These are phyloP conservation scores for Mythimna pallens DNA, from an alignment of 2,888 invertebrate genomes.

Conservation along the genomic window DNA sequence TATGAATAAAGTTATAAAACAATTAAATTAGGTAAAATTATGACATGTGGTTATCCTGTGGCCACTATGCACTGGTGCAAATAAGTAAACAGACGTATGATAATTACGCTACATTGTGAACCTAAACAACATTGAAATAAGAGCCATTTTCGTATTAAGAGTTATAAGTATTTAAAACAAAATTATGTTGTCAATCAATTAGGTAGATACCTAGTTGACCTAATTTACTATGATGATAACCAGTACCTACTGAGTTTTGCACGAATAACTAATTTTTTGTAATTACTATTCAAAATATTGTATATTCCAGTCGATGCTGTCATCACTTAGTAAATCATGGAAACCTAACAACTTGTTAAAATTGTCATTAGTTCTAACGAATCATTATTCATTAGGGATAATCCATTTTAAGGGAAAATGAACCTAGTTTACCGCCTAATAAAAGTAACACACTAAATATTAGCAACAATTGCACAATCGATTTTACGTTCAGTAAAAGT, in stretches of 20 bases:
- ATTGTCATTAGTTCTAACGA: conserved; percentile 3
- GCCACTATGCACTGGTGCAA: neutral
- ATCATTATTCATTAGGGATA: conserved; percentile 16
- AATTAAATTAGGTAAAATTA: neutral
- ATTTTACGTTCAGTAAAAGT: neutral
- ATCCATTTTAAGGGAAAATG: conserved; percentile 20
- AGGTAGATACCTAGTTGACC: neutral
- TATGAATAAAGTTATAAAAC: neutral
- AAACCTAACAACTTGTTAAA: conserved; percentile 25
- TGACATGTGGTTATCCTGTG: neutral
- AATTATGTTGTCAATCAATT: conserved; percentile 1
- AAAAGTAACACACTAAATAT: conserved; percentile 23
- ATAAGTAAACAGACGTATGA: neutral
- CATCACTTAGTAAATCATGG: conserved; percentile 23
- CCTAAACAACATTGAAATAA: neutral
- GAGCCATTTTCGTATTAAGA: neutral
- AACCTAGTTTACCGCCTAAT: conserved; percentile 5
- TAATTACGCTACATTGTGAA: neutral
- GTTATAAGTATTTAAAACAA: neutral
- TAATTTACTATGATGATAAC: conserved; percentile 7
- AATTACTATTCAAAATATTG: conserved; percentile 2
- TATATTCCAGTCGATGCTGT: conserved; percentile 8
- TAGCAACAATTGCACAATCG: conserved; percentile 2
- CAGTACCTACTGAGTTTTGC: conserved; percentile 4
- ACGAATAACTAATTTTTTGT: neutral